A percentile compares a stretch with the other conserved stretches of the same genome.
Evolutionary conservation across 1,140 invertebrate genomes (phyloP).

Genomic region (Antheraea mylitta): DNA sequence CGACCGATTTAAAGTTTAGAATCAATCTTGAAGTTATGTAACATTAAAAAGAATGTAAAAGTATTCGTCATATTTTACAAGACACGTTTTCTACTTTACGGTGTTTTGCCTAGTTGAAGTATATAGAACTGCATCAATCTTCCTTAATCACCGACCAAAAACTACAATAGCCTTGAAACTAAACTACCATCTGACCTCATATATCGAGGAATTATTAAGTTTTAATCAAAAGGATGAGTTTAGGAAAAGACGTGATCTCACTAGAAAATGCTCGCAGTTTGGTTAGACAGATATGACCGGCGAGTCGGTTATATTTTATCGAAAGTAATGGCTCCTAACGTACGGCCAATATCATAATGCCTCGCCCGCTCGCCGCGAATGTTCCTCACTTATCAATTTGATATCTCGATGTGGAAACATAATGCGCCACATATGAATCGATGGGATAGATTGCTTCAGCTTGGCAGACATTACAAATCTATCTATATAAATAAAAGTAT

Average conservation of each 20-base stretch:
- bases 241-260: conserved; percentile 47
- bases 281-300: conserved; percentile 70
- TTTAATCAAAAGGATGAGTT: conserved; percentile 49
- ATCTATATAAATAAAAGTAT: no score
- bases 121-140: no score
- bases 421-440: conserved; percentile 58
- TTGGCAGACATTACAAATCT: neutral
- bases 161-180: no score
- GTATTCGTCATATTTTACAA: no score
- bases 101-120: no score
- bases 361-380: conserved; percentile 63
- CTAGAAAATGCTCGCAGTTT: conserved; percentile 39
- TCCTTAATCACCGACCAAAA: no score
- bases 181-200: neutral
- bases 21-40: no score
- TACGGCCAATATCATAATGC: conserved; percentile 79
- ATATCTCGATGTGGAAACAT: conserved; percentile 73
- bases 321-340: conserved; percentile 75
- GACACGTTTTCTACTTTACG: no score
- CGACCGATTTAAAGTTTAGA: no score
- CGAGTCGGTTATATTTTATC: conserved; percentile 73
- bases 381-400: conserved; percentile 77
- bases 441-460: conserved; percentile 8
- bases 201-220: neutral
- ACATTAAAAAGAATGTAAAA: no score